Evolutionary conservation across 1,140 invertebrate species (phyloP), one percentile per base, ranked within the genome.

Genomic region (Sesamia nonagrioides): DNA sequence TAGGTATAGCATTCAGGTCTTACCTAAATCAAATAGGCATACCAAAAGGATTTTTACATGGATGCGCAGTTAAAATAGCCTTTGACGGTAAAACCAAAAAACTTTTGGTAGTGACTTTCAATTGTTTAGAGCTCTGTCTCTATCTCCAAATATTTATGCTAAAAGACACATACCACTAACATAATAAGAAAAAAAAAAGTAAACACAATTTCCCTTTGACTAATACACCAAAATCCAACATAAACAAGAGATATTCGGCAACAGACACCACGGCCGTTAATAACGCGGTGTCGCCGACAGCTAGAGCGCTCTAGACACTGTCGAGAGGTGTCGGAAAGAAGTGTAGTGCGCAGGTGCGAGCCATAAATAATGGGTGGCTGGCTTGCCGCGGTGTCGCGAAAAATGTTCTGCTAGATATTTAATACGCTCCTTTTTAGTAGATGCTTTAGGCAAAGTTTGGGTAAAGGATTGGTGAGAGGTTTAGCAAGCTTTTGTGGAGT

Each of bases 201-300:
- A n/a, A 52, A 1, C 8, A 52, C 6, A 52, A 52, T 52, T n/a
- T 17, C 7, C 52, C 21, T 21, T 21, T 21, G 21, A 33, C 56
- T 45, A 68, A 68, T 27, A 68, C 40, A 3, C 21, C 61, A 17
- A 21, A 66, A 45, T 45, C 40, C 33, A n/a, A 68, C 42, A 50
- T 61, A 63, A 48, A 72, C 78, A 82, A 83, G 74, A 80, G 63
- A 68, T 18, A 68, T 85, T 83, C 50, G 82, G 78, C 77, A 78
- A 77, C 61, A 69, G 77, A 76, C 40, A 68, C 63, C 63, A n/a
- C 9, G 18, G 42, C 85, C 78, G 81, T 86, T 85, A 78, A 86
- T 86, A 85, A 85, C 79, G 78, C 83, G 77, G 77, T 84, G 85
- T 83, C 83, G 77, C 48, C 69, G 69, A 81, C 85, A 86, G 75